Conservation (phyloP, 2,113 vertebrate genomes). For the Macquaria australasica region DNA sequence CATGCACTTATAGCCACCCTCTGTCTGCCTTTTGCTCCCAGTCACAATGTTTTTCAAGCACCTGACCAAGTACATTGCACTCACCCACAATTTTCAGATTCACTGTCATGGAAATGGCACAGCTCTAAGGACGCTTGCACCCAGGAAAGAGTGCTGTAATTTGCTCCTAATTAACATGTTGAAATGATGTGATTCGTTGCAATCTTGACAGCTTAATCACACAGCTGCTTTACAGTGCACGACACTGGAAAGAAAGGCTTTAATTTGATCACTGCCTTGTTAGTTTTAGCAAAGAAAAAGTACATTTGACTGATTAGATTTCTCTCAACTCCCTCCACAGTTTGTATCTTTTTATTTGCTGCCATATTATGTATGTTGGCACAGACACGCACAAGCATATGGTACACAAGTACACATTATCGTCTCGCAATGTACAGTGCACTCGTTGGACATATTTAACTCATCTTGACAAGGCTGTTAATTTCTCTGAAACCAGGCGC, state of each 20-base stretch:
- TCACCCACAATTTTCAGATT: neutral
- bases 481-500: conserved; percentile 80
- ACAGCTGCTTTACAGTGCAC: conserved; percentile 13
- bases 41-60: conserved; percentile 28
- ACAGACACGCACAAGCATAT: conserved; percentile 23
- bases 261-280: conserved; percentile 36
- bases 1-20: neutral
- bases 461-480: conserved; percentile 82
- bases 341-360: conserved; percentile 18
- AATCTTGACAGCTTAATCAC: conserved; percentile 32
- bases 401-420: conserved; percentile 26
- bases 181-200: conserved; percentile 34
- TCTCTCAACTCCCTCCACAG: conserved; percentile 23
- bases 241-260: neutral
- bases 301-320: conserved; percentile 13
- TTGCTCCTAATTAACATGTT: conserved; percentile 49
- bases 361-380: conserved; percentile 3
- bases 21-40: conserved; percentile 12
- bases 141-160: conserved; percentile 28
- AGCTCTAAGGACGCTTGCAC: conserved; percentile 17
- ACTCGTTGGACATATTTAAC: conserved; percentile 55
- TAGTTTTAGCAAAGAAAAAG: conserved; percentile 18
- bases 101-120: conserved; percentile 28
- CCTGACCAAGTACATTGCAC: conserved; percentile 17
- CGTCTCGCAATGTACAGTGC: conserved; percentile 13